Conservation (phyloP, 2,888 invertebrate species). For the Andrena hattorfiana region DNA sequence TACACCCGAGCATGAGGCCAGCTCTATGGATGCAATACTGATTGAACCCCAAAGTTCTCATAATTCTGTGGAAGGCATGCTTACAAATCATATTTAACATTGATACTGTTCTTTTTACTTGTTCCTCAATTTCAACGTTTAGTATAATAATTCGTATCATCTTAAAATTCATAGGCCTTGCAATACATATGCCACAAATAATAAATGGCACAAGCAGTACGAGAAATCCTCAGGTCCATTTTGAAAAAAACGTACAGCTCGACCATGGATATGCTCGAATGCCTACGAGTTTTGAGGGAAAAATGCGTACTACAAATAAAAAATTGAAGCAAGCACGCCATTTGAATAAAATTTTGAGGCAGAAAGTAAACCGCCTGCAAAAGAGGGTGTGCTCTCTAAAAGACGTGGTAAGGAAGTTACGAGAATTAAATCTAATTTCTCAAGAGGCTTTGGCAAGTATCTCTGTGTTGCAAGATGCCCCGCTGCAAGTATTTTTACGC, state of each 20-base stretch:
- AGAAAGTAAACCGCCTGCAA: not conserved
- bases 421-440: not conserved
- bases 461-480: not conserved
- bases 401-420: not conserved
- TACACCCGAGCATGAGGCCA: no score
- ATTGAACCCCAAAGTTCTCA: no score
- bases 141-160: not conserved
- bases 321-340: not conserved
- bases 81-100: not conserved
- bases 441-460: not conserved
- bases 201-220: not conserved
- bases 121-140: not conserved
- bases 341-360: not conserved
- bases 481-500: not conserved
- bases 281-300: not conserved
- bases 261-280: not conserved
- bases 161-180: not conserved
- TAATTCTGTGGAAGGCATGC: not conserved
- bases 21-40: no score
- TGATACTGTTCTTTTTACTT: not conserved
- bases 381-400: not conserved
- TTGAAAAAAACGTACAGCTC: no score
- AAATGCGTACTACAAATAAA: not conserved
- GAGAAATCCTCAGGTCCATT: not conserved
- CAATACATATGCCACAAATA: not conserved